Evolutionary conservation across 92 coral and sea anemone genomes (phyloP).

Genomic region (Epizoanthus ramosus): DNA sequence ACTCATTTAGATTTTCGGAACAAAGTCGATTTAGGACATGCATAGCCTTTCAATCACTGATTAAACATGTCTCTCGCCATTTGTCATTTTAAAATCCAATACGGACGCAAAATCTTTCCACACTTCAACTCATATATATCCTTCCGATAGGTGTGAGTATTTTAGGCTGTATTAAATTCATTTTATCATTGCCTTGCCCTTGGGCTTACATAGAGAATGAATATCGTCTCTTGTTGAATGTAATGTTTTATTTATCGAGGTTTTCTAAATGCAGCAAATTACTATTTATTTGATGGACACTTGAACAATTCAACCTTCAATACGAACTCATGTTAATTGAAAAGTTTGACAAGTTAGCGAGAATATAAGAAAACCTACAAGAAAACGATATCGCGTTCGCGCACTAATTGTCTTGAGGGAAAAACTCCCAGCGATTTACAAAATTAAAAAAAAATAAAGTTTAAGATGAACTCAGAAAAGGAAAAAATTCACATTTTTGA

Average conservation of each 20-base stretch:
- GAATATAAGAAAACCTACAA: conserved; percentile 24
- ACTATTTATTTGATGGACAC: conserved; percentile 67
- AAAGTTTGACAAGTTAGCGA: conserved; percentile 32
- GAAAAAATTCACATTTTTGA: no score
- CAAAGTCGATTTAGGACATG: conserved; percentile 1
- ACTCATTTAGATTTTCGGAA: not conserved
- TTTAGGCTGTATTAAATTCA: not conserved
- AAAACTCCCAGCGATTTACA: not conserved
- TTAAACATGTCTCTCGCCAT: not conserved
- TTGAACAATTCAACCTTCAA: conserved; percentile 50
- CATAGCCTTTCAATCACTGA: not conserved
- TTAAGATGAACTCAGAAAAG: no score
- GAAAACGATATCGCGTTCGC: conserved; percentile 26
- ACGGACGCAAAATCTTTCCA: not conserved
- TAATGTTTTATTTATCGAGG: conserved; percentile 53
- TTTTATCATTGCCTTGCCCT: not conserved
- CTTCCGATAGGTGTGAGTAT: not conserved
- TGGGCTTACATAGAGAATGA: not conserved
- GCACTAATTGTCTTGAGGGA: conserved; percentile 3
- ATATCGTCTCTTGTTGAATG: not conserved
- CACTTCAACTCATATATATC: not conserved
- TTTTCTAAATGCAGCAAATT: conserved; percentile 77
- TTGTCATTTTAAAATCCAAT: conserved; percentile 12
- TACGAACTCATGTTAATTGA: conserved; percentile 43
- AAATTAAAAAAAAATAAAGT: not conserved